Conservation (phyloP, 2,113 vertebrate genomes). For the Fregata magnificens region DNA sequence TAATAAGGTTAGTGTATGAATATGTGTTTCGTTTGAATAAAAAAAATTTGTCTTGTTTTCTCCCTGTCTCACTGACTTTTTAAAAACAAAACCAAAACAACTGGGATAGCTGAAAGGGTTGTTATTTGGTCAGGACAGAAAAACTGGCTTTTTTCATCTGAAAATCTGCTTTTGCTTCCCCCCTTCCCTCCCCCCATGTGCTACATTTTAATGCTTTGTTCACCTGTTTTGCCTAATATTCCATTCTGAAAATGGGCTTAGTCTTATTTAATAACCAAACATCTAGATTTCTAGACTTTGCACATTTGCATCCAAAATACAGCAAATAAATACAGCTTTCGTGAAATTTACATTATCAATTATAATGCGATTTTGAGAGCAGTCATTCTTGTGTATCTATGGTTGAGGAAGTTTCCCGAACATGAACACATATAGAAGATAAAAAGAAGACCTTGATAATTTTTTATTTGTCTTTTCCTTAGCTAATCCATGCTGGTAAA, state of each 20-base stretch:
- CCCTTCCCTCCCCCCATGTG: accelerated
- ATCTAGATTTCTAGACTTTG: background rate
- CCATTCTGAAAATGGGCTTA: background rate
- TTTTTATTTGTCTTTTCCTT: background rate
- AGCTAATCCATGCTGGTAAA: slow-evolving; percentile 95
- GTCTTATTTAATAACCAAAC: background rate
- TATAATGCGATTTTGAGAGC: background rate
- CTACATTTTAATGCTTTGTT: background rate
- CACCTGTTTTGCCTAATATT: background rate
- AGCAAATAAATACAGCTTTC: background rate
- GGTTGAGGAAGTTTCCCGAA: background rate
- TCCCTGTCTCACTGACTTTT: background rate
- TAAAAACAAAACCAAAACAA: background rate
- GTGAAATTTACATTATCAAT: background rate
- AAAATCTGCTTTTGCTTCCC: background rate
- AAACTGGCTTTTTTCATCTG: background rate
- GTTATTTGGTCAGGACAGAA: background rate
- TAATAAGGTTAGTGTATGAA: background rate
- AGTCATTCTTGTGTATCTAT: background rate
- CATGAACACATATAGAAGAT: background rate
- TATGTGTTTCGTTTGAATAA: background rate
- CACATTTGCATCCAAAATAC: background rate
- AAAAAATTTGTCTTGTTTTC: background rate
- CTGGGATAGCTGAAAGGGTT: background rate
- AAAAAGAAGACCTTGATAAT: background rate